Evolutionary conservation across 2,888 invertebrate genomes (phyloP).

Genomic region (Lamproptera curius): DNA sequence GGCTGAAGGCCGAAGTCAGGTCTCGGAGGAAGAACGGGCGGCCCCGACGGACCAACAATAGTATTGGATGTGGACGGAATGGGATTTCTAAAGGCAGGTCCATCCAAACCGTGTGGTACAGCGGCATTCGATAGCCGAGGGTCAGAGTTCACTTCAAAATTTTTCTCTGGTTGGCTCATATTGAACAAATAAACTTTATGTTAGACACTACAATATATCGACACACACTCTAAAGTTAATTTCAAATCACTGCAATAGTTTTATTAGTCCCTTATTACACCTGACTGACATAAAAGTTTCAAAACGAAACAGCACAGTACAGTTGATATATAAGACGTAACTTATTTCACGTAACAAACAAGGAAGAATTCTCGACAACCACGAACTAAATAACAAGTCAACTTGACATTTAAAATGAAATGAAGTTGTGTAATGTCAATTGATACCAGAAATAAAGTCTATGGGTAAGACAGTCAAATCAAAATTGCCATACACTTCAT

Average conservation of each 20-base stretch:
- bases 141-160: constrained; percentile 47
- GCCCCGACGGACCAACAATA: constrained; percentile 39
- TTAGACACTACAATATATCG: not conserved
- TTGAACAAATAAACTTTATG: constrained; percentile 5
- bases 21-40: constrained; percentile 56
- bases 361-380: too few relatives aligned
- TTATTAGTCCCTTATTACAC: not conserved
- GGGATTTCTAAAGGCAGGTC: constrained; percentile 45
- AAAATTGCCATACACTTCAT: too few relatives aligned
- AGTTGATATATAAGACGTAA: not conserved
- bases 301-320: not conserved
- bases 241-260: not conserved
- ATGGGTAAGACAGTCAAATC: too few relatives aligned
- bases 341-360: constrained; percentile 7
- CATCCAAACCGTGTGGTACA: constrained; percentile 31
- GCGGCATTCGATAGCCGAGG: constrained; percentile 46
- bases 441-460: too few relatives aligned
- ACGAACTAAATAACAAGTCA: too few relatives aligned
- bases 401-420: too few relatives aligned
- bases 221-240: not conserved
- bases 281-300: not conserved
- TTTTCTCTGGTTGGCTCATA: constrained; percentile 57
- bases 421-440: too few relatives aligned
- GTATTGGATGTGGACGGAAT: constrained; percentile 44
- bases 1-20: constrained; percentile 46